Percentiles rank a stretch among this genome's conserved stretches.
Conservation (phyloP, 2,113 vertebrate species). For the Trematocara stigmaticum region DNA sequence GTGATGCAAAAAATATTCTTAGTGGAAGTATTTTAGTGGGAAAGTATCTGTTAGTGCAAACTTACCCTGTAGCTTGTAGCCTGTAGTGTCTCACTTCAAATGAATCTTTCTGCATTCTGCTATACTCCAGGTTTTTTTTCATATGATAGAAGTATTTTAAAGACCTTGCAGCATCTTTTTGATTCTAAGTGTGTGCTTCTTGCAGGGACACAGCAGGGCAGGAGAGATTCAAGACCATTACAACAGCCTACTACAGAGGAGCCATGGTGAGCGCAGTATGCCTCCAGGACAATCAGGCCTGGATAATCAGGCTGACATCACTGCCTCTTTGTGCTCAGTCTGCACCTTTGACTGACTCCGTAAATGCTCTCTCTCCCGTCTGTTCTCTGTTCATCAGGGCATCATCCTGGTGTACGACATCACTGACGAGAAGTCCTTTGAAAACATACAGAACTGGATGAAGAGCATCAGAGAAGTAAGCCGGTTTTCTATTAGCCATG, state of each 20-base stretch:
- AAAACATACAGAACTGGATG: slow-evolving; percentile 98
- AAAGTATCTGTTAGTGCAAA: not conserved
- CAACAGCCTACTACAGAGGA: slow-evolving; percentile 92
- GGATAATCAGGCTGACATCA: slow-evolving; percentile 26
- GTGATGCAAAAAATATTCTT: not conserved
- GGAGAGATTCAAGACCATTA: slow-evolving; percentile 95
- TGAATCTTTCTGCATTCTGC: not conserved
- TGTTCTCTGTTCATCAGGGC: slow-evolving; percentile 66
- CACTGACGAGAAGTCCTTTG: slow-evolving; percentile 89
- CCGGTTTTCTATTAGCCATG: not conserved
- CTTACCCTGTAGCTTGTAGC: not conserved
- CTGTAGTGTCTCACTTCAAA: not conserved
- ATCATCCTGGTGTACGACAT: slow-evolving; percentile 95
- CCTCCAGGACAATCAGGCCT: not conserved
- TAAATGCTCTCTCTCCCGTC: not conserved
- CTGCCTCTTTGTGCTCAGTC: not conserved
- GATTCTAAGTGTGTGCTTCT: not conserved
- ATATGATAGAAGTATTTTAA: not conserved
- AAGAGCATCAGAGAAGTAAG: slow-evolving; percentile 88
- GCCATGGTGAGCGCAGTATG: slow-evolving; percentile 83
- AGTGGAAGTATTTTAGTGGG: not conserved
- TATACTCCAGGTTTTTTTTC: not conserved
- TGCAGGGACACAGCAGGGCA: slow-evolving; percentile 93
- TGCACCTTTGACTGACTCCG: slow-evolving; percentile 1
- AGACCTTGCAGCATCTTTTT: not conserved